These are phyloP conservation scores for Frankliniella intonsa DNA, from an alignment of 2,888 invertebrate genomes.

Conservation along the genomic window DNA sequence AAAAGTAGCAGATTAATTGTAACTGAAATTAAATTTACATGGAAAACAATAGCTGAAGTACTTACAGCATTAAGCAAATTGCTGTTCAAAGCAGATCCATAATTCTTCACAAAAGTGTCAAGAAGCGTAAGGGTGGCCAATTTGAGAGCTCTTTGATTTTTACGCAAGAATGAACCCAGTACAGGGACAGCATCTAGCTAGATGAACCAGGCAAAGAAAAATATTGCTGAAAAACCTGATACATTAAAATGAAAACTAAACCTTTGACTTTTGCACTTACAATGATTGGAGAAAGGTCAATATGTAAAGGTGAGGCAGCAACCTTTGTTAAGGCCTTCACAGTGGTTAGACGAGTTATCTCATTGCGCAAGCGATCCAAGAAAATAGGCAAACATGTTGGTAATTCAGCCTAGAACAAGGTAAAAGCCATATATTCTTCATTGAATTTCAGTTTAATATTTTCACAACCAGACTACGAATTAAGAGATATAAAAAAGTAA, in stretches of 20 bases:
- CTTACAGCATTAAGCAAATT: conserved; percentile 67
- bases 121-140: conserved; percentile 82
- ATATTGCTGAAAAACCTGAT: conserved; percentile 31
- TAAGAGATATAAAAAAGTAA: neutral
- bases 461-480: conserved; percentile 7
- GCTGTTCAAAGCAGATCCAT: conserved; percentile 64
- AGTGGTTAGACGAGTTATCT: conserved; percentile 93
- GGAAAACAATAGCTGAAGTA: conserved; percentile 13
- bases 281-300: conserved; percentile 76
- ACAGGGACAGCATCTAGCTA: conserved; percentile 85
- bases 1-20: conserved; percentile 28
- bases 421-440: neutral
- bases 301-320: conserved; percentile 81
- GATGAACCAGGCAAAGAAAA: conserved; percentile 42
- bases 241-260: too few relatives aligned
- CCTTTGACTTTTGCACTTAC: conserved; percentile 47
- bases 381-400: conserved; percentile 88
- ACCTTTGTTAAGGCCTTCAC: conserved; percentile 94
- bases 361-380: conserved; percentile 89
- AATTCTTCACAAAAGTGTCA: conserved; percentile 86
- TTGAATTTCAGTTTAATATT: conserved; percentile 11
- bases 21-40: neutral
- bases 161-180: conserved; percentile 87
- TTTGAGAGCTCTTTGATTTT: conserved; percentile 94
- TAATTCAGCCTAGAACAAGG: conserved; percentile 57